Base-by-base conservation (phyloP, 2,888 invertebrate genomes). In the Labia minor region DNA sequence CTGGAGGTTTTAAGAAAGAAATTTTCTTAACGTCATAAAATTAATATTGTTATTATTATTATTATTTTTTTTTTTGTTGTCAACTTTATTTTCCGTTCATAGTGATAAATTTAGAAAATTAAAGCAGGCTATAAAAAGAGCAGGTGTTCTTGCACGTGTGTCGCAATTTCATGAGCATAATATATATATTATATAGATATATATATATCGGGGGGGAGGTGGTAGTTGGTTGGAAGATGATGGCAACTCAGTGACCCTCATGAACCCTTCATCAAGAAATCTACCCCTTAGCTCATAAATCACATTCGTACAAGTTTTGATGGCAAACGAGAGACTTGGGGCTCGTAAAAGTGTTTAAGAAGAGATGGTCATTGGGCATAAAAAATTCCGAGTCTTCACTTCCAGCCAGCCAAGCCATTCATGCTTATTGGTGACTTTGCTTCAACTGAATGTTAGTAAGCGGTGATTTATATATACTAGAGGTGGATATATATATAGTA, bases 81-180 rank as follows among this genome's bases (percentile, higher is more conserved):
- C 14, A 49, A 49, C 8, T 49, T 49, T 49, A n/a, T 49, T 49
- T 49, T 49, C 49, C 49, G 14, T 49, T 49, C 49, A 16, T 3
- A 49, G 49, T 49, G 49, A 49, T 49, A 49, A 49, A 49, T 49
- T 49, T 49, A 49, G 49, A 49, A 49, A 49, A 49, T 49, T 49
- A 49, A 49, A 49, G 49, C 49, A 49, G 2, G 49, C 49, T 14
- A 14, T 49, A 49, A 49, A 49, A 49, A 11, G 16, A 49, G 49
- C 49, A 49, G 49, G 49, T 49, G 49, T 49, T 49, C 49, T 49
- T 49, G 49, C 49, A 49, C 49, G 49, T 14, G 49, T 4, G 49
- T 4, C n/a, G 49, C 49, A 49, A 49, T 49, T 49, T 49, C 49
- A 49, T 49, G 49, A 49, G 49, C 14, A 49, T 49, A 16, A 33